A percentile compares a stretch with the other conserved stretches of the same genome.
phyloP scores from a whole-genome alignment of 2,888 invertebrate genomes.

The Theristus sp. region DNA sequence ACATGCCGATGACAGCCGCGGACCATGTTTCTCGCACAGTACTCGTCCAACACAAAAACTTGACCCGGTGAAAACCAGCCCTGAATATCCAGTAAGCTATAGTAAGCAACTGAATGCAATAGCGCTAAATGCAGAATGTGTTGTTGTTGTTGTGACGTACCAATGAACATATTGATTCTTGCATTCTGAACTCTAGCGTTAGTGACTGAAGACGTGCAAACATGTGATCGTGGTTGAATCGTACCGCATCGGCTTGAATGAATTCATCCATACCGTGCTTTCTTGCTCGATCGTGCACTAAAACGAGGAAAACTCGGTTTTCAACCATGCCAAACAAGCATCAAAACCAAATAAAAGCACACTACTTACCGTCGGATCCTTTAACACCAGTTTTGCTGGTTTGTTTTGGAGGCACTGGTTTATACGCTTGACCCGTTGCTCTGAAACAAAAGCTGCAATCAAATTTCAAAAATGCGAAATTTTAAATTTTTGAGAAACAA shows the following conservation, averaged over 20 bases:
- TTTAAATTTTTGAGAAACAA: no score
- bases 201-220: conserved; percentile 78
- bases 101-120: not conserved
- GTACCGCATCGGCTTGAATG: conserved; percentile 95
- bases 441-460: conserved; percentile 40
- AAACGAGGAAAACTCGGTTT: conserved; percentile 8
- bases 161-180: conserved; percentile 93
- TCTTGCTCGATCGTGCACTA: conserved; percentile 78
- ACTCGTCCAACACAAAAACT: conserved; percentile 90
- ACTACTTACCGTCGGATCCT: no score
- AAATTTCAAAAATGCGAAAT: not conserved
- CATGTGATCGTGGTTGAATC: conserved; percentile 78
- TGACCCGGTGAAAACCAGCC: conserved; percentile 99
- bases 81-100: conserved; percentile 41
- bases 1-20: conserved; percentile 79
- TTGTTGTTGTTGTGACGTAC: conserved; percentile 38
- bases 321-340: not conserved
- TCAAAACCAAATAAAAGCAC: not conserved
- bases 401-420: conserved; percentile 68
- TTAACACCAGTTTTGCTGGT: conserved; percentile 15
- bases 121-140: not conserved
- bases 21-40: conserved; percentile 90
- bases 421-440: conserved; percentile 98
- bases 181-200: conserved; percentile 79
- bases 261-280: conserved; percentile 99